These are phyloP conservation scores for Danio albolineatus DNA, from an alignment of 2,797 vertebrate species.

Conservation along the genomic window DNA sequence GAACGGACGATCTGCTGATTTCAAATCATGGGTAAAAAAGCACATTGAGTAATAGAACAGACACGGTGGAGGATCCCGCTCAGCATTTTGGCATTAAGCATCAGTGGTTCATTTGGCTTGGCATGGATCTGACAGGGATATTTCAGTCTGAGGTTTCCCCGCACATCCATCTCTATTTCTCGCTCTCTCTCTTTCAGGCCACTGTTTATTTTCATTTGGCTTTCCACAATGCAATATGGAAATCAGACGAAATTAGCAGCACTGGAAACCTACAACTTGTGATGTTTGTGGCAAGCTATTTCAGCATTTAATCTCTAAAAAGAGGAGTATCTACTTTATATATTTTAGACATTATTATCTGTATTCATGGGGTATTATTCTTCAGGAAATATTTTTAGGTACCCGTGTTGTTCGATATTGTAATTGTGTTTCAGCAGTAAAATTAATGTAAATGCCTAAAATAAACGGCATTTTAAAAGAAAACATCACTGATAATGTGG, in stretches of 20 bases:
- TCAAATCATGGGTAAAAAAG: conserved; percentile 41
- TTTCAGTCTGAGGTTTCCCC: conserved; percentile 48
- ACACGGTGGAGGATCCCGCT: conserved; percentile 27
- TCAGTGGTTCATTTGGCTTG: conserved; percentile 45
- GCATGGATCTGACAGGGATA: conserved; percentile 29
- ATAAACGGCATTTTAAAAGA: not conserved
- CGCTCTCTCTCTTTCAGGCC: conserved; percentile 42
- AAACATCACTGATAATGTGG: not conserved
- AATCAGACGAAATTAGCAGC: conserved; percentile 47
- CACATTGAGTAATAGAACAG: conserved; percentile 38
- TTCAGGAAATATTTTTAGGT: too few relatives aligned
- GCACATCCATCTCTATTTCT: conserved; percentile 58
- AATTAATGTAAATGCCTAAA: not conserved
- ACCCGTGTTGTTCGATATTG: too few relatives aligned
- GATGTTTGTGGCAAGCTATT: conserved; percentile 9
- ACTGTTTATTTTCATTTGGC: conserved; percentile 56
- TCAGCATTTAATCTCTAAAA: too few relatives aligned
- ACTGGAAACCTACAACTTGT: conserved; percentile 15
- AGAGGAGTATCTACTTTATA: too few relatives aligned
- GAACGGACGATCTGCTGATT: conserved; percentile 25
- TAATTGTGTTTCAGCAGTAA: not conserved
- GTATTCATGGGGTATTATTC: too few relatives aligned
- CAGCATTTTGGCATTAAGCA: conserved; percentile 38
- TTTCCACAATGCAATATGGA: conserved; percentile 50
- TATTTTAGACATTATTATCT: too few relatives aligned